Conservation (phyloP, 2,797 vertebrate species). For the Simalia tracyae region DNA sequence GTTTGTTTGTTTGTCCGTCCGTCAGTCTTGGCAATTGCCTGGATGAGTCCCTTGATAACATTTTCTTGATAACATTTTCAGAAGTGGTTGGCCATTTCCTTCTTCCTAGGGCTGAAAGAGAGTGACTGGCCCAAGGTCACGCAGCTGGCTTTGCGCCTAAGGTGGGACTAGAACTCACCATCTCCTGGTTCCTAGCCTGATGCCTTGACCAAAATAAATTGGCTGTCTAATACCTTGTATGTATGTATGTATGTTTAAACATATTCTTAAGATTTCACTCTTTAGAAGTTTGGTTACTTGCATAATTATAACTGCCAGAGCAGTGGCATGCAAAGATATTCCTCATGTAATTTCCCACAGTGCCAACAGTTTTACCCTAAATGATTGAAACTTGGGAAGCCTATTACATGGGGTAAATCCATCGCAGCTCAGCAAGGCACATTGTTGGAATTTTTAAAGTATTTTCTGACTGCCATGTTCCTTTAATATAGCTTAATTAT, state of each 20-base stretch:
- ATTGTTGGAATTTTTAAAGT: not conserved
- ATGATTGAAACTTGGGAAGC: not conserved
- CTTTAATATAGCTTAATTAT: not conserved
- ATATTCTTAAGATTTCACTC: not conserved
- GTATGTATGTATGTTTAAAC: too few relatives aligned
- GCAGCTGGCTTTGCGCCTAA: not conserved
- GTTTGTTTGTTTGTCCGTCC: too few relatives aligned
- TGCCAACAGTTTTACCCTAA: not conserved
- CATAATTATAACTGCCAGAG: not conserved
- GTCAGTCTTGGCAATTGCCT: not conserved
- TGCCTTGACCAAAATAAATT: not conserved
- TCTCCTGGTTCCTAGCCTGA: not conserved
- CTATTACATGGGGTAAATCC: not conserved
- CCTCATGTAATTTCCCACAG: not conserved
- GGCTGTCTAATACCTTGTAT: not conserved
- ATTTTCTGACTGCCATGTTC: not conserved
- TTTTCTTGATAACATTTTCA: not conserved
- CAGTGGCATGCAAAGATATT: not conserved
- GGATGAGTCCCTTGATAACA: not conserved
- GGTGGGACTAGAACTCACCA: not conserved
- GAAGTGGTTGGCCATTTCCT: not conserved
- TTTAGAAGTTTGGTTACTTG: not conserved
- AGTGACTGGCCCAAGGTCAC: not conserved
- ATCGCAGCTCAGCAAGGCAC: not conserved
- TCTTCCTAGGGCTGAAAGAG: not conserved